Evolutionary conservation across 2,888 invertebrate species (phyloP).

Genomic region (Drosophila cognata): DNA sequence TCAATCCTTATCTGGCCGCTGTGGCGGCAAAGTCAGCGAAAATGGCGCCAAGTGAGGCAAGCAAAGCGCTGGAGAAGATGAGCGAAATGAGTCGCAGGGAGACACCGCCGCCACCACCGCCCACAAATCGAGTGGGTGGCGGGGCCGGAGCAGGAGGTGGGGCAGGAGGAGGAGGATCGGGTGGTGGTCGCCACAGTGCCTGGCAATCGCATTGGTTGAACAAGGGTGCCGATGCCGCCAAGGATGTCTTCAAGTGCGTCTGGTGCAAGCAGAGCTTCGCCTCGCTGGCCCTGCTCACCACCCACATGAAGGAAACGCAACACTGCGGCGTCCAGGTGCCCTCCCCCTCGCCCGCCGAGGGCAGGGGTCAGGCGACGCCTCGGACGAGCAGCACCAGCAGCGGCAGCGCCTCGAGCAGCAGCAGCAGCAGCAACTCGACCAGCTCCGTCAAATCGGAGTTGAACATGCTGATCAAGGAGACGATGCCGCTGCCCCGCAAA

Average conservation of each 20-base stretch:
- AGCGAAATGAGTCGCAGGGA: constrained; percentile 94
- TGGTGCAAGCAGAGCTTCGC: constrained; percentile 99
- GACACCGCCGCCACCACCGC: constrained; percentile 66
- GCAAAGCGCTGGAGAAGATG: constrained; percentile 96
- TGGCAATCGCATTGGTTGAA: constrained; percentile 99
- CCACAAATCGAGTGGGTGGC: constrained; percentile 82
- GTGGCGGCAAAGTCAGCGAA: constrained; percentile 88
- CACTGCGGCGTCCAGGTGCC: constrained; percentile 96
- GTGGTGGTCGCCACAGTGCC: constrained; percentile 91
- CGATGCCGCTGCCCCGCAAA: constrained; percentile 97
- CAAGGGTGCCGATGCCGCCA: constrained; percentile 97
- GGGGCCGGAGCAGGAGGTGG: constrained; percentile 85
- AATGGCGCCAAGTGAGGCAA: constrained; percentile 92
- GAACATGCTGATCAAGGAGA: constrained; percentile 95
- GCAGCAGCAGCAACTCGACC: constrained; percentile 86
- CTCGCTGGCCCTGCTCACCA: constrained; percentile 96
- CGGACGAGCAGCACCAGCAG: constrained; percentile 60
- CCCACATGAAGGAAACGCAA: constrained; percentile 99
- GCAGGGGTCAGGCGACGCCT: constrained; percentile 6
- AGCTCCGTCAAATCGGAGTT: constrained; percentile 90
- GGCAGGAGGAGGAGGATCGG: constrained; percentile 48
- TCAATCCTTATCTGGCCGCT: constrained; percentile 92
- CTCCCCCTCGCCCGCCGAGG: constrained; percentile 72
- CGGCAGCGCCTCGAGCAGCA: constrained; percentile 83
- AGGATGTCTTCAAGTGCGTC: constrained; percentile 98